phyloP scores from a whole-genome alignment of 2,113 vertebrate genomes.

The Heptranchias perlo region DNA sequence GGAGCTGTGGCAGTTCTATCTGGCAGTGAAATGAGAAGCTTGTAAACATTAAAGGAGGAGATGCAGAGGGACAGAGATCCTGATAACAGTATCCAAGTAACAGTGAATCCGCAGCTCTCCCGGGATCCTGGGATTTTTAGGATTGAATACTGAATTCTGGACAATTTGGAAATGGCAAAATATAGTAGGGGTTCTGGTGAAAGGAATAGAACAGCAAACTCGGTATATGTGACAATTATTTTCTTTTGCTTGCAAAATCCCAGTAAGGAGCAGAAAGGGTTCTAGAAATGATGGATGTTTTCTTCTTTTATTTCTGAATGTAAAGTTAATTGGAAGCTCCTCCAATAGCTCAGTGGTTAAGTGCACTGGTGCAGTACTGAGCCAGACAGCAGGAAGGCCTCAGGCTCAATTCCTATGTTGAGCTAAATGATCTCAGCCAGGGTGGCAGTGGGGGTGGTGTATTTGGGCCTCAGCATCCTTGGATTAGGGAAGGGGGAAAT shows the following conservation, averaged over 20 bases:
- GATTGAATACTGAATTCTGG: not conserved
- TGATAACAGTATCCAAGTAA: not conserved
- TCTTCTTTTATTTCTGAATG: not conserved
- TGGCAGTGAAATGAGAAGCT: not conserved
- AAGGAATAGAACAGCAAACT: not conserved
- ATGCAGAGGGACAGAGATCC: not conserved
- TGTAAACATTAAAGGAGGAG: not conserved
- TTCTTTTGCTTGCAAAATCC: not conserved
- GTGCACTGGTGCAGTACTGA: not conserved
- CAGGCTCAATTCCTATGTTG: not conserved
- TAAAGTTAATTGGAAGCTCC: not conserved
- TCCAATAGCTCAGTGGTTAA: not conserved
- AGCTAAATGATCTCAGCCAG: not conserved
- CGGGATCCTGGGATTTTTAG: not conserved
- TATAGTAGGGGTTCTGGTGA: not conserved
- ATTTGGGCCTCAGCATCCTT: not conserved
- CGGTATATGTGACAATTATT: not conserved
- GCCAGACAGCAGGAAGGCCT: not conserved
- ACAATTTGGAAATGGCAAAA: not conserved
- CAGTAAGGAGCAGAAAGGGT: not conserved
- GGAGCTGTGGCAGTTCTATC: not conserved
- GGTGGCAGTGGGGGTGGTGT: not conserved
- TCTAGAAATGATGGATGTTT: not conserved
- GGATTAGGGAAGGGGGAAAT: not conserved
- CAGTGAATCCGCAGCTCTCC: not conserved